Percentiles rank a stretch among this genome's conserved stretches.
Conservation (phyloP, 2,888 invertebrate genomes). For the Torymus auratus region DNA sequence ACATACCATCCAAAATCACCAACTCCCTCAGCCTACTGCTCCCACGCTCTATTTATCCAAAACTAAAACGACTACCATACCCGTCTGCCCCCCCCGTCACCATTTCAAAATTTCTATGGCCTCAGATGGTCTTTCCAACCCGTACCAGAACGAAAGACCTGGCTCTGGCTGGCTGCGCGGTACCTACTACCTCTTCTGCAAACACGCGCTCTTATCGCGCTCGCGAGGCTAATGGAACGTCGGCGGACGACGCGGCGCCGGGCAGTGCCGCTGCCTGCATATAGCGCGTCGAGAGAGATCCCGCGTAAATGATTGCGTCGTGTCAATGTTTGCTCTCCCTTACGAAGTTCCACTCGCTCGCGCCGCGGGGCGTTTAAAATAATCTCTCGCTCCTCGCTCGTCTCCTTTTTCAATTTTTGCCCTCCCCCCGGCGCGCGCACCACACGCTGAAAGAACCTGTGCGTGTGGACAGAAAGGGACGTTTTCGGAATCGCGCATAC, state of each 20-base stretch:
- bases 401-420: constrained; percentile 30
- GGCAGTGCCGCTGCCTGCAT: constrained; percentile 54
- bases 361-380: constrained; percentile 53
- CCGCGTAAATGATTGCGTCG: constrained; percentile 64
- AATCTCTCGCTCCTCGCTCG: constrained; percentile 31
- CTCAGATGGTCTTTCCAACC: constrained; percentile 40
- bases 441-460: not conserved
- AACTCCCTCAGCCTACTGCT: not conserved
- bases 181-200: constrained; percentile 56
- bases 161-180: constrained; percentile 2
- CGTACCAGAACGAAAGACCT: too few species aligned
- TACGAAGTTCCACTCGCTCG: constrained; percentile 58
- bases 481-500: constrained; percentile 29
- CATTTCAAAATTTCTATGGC: constrained; percentile 41
- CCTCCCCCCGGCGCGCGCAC: not conserved
- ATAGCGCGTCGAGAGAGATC: constrained; percentile 58
- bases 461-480: constrained; percentile 28
- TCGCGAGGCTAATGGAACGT: too few species aligned
- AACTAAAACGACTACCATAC: constrained; percentile 24
- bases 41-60: constrained; percentile 21
- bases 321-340: constrained; percentile 67
- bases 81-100: not conserved
- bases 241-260: not conserved
- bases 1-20: too few species aligned
- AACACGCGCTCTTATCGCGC: constrained; percentile 60